A percentile compares a stretch with the other conserved stretches of the same genome.
Evolutionary conservation across 2,113 vertebrate species (phyloP).

Genomic region (Kryptolebias marmoratus): DNA sequence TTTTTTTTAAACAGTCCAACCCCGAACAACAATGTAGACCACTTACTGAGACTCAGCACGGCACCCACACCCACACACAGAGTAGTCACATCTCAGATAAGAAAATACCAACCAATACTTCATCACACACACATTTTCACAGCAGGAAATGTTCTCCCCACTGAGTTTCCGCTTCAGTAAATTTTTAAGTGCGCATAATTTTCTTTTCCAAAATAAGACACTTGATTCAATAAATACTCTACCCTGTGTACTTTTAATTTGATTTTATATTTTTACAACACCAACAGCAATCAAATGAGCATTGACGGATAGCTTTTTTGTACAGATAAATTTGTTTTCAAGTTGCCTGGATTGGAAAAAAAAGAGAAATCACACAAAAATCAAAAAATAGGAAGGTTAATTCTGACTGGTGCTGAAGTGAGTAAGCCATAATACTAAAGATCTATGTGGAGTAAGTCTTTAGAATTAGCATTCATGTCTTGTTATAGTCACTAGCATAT

Average conservation of each 20-base stretch:
- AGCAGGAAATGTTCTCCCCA: conserved; percentile 20
- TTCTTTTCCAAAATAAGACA: neutral
- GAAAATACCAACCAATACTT: conserved; percentile 22
- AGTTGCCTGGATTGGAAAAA: too few species aligned
- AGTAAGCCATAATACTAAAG: too few species aligned
- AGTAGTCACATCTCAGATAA: conserved; percentile 28
- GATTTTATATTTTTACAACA: neutral
- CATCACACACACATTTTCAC: conserved; percentile 21
- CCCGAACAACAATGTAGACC: conserved; percentile 26
- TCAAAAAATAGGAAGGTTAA: too few species aligned
- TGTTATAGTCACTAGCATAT: too few species aligned
- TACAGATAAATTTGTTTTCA: too few species aligned
- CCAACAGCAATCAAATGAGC: too few species aligned
- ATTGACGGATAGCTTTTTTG: too few species aligned
- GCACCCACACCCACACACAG: conserved; percentile 6
- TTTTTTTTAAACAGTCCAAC: conserved; percentile 28
- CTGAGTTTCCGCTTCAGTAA: conserved; percentile 8
- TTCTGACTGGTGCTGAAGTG: too few species aligned
- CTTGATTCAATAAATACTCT: neutral
- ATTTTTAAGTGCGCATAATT: conserved; percentile 30
- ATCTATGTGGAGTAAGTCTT: too few species aligned
- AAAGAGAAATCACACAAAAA: too few species aligned
- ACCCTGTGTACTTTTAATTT: neutral
- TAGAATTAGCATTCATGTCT: too few species aligned
- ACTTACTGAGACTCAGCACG: neutral